Conservation (phyloP, 2,113 vertebrate genomes). For the Oostethus manadensis region DNA sequence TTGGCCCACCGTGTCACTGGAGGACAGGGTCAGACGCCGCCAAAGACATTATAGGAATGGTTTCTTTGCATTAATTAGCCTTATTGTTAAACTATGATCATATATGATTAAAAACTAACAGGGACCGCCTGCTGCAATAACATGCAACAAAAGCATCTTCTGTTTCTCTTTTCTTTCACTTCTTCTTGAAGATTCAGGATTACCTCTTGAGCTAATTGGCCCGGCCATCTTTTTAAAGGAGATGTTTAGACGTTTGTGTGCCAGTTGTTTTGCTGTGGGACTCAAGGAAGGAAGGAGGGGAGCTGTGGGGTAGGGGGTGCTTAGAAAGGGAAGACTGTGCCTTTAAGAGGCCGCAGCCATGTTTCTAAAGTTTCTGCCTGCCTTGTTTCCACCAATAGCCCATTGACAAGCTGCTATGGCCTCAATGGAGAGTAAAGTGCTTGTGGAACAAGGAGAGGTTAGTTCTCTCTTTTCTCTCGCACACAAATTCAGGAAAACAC, state of each 20-base stretch:
- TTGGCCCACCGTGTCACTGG: constrained; percentile 59
- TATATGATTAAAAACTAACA: not conserved
- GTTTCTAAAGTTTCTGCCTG: constrained; percentile 82
- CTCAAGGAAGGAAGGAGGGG: constrained; percentile 30
- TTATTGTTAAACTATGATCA: not conserved
- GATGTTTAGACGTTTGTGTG: constrained; percentile 68
- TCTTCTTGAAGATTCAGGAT: constrained; percentile 60
- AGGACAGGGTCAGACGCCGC: constrained; percentile 46
- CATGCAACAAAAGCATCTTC: constrained; percentile 22
- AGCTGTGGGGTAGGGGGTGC: constrained; percentile 24
- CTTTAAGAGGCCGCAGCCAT: constrained; percentile 77
- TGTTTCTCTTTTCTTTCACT: constrained; percentile 38
- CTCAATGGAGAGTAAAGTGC: constrained; percentile 80
- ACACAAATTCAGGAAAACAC: constrained; percentile 20
- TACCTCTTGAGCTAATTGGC: constrained; percentile 60
- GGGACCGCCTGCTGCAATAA: constrained; percentile 12
- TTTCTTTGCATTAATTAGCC: too few species aligned
- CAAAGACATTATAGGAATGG: constrained; percentile 47
- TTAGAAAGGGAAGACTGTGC: constrained; percentile 69
- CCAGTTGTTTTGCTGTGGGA: constrained; percentile 65
- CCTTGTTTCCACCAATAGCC: constrained; percentile 82
- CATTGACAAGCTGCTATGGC: constrained; percentile 79
- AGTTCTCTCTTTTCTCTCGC: constrained; percentile 59
- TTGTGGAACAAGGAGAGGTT: constrained; percentile 79
- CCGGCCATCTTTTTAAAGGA: constrained; percentile 47